Base-by-base conservation (phyloP, 2,113 vertebrate genomes). In the Poeciliopsis turrubarensis region DNA sequence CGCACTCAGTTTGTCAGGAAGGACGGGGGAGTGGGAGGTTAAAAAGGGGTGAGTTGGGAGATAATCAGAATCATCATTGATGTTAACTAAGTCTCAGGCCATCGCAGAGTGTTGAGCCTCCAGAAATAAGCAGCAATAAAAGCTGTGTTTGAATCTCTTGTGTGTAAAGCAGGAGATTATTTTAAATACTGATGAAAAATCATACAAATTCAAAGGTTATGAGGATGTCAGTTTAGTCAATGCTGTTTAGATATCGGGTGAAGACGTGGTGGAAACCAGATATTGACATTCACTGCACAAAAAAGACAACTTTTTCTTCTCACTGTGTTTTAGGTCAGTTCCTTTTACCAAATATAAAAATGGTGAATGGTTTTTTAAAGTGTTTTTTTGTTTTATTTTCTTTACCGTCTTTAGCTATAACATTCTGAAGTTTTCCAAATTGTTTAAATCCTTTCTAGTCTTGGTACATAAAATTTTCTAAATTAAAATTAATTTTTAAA, bases 131-230 rank as follows among this genome's bases (percentile, higher is more conserved):
- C 78, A 63, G 68, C 73, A 79, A 70, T 78, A 76, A 71, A 69
- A 70, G 76, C 76, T 67, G 81, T 74, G 75, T 84, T 72, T 83
- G 70, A 74, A 74, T 81, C 73, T 79, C 65, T 54, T 44, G 15
- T 4, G 76, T 64, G 75, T 72, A 77, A 32, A 80, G 76, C 57
- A 64, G 67, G 73, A 64, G 70, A 57, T 37, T 37, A 37, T 11
- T 76, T 77, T 31, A 17, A 75, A 65, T 32, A 39, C 62, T 82
- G 86, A 81, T 78, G 79, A 87, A 61, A 29, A 86, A 80, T 78
- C 79, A 78, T 88, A 86, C 89, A 85, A 92, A 90, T 91, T 87
- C 92, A 92, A 88, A 87, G 82, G 83, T 84, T 84, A 82, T 60
- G 66, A 80, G 39, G 73, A 87, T 90, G 87, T 91, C 86, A 83